Conservation (phyloP, 2,888 invertebrate species). For the Gymnocheta viridis region DNA sequence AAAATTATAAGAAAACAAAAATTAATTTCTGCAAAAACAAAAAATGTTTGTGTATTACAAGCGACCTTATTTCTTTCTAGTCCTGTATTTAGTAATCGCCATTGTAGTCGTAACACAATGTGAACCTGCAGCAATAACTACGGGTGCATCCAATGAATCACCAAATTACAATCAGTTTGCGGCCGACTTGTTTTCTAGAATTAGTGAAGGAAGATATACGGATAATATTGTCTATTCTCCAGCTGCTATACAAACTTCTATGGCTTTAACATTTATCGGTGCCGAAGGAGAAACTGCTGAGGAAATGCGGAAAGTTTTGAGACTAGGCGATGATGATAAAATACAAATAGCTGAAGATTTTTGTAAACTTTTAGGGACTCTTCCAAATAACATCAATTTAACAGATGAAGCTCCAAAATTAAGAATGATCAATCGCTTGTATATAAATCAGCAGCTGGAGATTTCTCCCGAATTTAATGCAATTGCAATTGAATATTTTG, state of each 20-base stretch:
- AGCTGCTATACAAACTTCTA: constrained; percentile 88
- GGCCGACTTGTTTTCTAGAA: background rate
- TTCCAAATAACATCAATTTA: constrained; percentile 30
- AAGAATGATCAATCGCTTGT: constrained; percentile 89
- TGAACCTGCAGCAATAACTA: too few species aligned
- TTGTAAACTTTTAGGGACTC: constrained; percentile 72
- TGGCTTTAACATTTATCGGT: constrained; percentile 88
- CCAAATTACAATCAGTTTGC: constrained; percentile 31
- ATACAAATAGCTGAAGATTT: constrained; percentile 75
- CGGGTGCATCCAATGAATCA: background rate
- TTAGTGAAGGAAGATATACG: constrained; percentile 8
- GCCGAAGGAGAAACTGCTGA: constrained; percentile 85
- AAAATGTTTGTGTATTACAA: too few species aligned
- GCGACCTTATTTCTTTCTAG: background rate
- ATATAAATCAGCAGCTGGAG: constrained; percentile 84
- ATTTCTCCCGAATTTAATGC: constrained; percentile 84
- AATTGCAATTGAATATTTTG: constrained; percentile 85
- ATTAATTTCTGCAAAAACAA: background rate
- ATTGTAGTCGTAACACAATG: background rate
- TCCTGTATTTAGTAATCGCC: background rate
- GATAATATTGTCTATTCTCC: constrained; percentile 89
- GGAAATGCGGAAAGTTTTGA: constrained; percentile 84
- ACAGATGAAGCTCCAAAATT: constrained; percentile 73
- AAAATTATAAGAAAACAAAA: background rate
- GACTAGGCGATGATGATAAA: constrained; percentile 81